Base-by-base conservation (phyloP, 2,888 invertebrate genomes). In the Chouioia cunea region DNA sequence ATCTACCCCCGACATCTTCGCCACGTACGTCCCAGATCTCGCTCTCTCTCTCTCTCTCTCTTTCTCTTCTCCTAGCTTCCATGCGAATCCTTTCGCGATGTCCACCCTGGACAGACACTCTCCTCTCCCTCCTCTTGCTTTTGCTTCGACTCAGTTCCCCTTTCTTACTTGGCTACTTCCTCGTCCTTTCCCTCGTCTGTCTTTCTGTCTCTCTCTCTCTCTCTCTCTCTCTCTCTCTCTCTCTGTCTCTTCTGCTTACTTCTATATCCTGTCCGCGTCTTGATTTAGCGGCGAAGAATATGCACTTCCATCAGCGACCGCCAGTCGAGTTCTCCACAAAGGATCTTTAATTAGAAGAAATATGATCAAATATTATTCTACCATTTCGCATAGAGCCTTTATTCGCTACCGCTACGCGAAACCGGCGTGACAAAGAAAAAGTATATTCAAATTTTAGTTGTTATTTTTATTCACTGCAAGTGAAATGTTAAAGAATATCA, bases 21-120 rank as follows among this genome's bases (percentile, higher is more conserved):
- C 70, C 69, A 74, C 69, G 57, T 70, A 82, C 82, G 80, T 82
- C 80, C 81, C 78, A 78, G 80, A 79, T 81, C 80, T 79, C 60
- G n/a, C n/a, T n/a, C n/a, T n/a, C n/a, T 70, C 57, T 60, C 50
- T 62, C 50, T 44, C 65, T 62, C 60, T 57, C 58, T 63, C 48
- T 23, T 10, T 53, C 22, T 15, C 56, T 27, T n/a, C 56, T 56
- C 4, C 56, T 36, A 56, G 15, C 56, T 18, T 15, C 16, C 27
- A 16, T 27, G 36, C 27, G 16, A 6, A 36, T 43, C 16, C 16
- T 36, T 27, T 52, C 50, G 44, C 20, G 23, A 27, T 44, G 47
- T 20, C 36, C 46, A 27, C 4, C 20, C 62, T 23, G n/a, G 15
- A 15, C 27, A 46, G 15, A 60, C 6, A 6, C 58, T 43, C 2